Percentiles rank a stretch among this genome's conserved stretches.
Evolutionary conservation across 2,797 vertebrate species (phyloP).

Genomic region (Gymnoscopelus braueri): DNA sequence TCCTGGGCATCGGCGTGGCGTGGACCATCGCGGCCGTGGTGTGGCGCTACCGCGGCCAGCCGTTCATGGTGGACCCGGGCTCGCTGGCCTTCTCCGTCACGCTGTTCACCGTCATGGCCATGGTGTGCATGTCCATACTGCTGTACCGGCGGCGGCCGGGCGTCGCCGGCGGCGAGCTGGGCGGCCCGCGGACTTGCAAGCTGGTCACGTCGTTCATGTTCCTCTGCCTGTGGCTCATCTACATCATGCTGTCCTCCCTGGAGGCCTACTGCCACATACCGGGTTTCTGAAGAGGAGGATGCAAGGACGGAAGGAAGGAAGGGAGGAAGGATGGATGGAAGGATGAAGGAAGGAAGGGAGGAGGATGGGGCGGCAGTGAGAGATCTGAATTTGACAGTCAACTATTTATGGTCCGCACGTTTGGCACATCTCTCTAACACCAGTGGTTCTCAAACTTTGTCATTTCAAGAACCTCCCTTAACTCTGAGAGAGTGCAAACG

Average conservation of each 20-base stretch:
- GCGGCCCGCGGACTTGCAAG: slow-evolving; percentile 85
- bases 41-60: slow-evolving; percentile 80
- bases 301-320: slow-evolving; percentile 33
- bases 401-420: too few relatives aligned
- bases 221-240: slow-evolving; percentile 83
- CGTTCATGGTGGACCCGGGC: slow-evolving; percentile 82
- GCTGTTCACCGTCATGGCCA: slow-evolving; percentile 84
- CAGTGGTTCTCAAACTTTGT: too few relatives aligned
- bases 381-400: too few relatives aligned
- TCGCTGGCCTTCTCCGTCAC: slow-evolving; percentile 89
- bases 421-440: too few relatives aligned
- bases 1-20: slow-evolving; percentile 88
- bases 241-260: slow-evolving; percentile 86
- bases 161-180: slow-evolving; percentile 84
- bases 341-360: not conserved
- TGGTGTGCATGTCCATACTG: slow-evolving; percentile 75
- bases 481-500: too few relatives aligned
- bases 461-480: too few relatives aligned
- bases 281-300: slow-evolving; percentile 66
- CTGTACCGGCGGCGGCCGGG: slow-evolving; percentile 82
- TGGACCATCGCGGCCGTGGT: slow-evolving; percentile 88
- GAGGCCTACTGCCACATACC: slow-evolving; percentile 88
- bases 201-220: slow-evolving; percentile 79
- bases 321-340: slow-evolving; percentile 10
- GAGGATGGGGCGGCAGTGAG: too few relatives aligned